These are phyloP conservation scores for Diachasma alloeum DNA, from an alignment of 1,140 invertebrate genomes.

Conservation along the genomic window DNA sequence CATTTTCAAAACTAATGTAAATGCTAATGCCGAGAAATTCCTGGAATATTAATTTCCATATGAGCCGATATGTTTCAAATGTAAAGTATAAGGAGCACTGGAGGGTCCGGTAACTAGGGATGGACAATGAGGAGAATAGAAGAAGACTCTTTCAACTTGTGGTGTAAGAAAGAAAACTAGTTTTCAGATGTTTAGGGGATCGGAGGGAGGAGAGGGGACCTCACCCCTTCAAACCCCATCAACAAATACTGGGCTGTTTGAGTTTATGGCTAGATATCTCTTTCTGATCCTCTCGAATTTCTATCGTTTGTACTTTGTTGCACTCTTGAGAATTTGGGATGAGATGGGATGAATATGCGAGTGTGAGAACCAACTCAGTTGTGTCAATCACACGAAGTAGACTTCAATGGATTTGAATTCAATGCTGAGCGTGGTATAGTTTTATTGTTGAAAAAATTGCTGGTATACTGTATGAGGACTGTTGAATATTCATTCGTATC, in stretches of 20 bases:
- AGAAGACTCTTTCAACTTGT: constrained; percentile 35
- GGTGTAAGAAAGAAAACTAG: constrained; percentile 39
- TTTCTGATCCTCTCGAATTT: constrained; percentile 10
- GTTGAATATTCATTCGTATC: neutral
- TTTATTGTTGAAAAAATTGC: neutral
- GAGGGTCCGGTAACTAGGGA: constrained; percentile 16
- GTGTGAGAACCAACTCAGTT: constrained; percentile 27
- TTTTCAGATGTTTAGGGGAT: constrained; percentile 36
- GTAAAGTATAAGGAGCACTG: constrained; percentile 39
- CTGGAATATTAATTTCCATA: constrained; percentile 55
- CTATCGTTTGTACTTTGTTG: neutral
- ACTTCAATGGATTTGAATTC: neutral
- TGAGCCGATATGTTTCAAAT: constrained; percentile 58
- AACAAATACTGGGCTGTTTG: neutral
- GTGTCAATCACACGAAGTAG: constrained; percentile 25
- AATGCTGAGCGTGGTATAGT: neutral
- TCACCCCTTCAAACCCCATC: constrained; percentile 30
- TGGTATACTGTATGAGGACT: neutral
- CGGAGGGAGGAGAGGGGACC: neutral
- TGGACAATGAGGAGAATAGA: neutral
- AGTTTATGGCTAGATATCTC: neutral
- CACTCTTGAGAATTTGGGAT: neutral
- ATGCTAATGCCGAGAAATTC: neutral
- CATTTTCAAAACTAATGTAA: neutral
- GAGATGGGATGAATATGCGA: neutral